Percentiles rank a stretch among this genome's conserved stretches.
These are phyloP conservation scores for Brenthis daphne DNA, from an alignment of 2,888 invertebrate species.

Conservation along the genomic window DNA sequence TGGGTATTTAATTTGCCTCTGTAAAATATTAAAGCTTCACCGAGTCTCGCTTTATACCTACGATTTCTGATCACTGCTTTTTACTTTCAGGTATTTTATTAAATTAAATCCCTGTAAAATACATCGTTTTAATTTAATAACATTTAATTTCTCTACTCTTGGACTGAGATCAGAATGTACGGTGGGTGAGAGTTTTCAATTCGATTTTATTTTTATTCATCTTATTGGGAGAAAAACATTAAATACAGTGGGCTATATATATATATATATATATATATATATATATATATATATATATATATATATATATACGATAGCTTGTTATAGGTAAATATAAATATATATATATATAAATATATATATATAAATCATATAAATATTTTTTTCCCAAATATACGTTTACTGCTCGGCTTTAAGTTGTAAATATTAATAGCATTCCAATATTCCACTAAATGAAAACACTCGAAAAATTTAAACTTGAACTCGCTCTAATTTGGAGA, in stretches of 20 bases:
- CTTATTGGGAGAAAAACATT: neutral
- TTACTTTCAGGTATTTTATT: neutral
- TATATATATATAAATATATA: too few species aligned
- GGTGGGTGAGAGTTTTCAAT: too few species aligned
- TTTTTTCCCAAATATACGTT: too few species aligned
- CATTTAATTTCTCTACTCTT: too few species aligned
- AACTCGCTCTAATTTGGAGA: slow-evolving; percentile 41
- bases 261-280: too few species aligned
- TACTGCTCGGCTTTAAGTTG: neutral
- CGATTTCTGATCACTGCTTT: neutral
- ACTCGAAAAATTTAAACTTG: slow-evolving; percentile 37
- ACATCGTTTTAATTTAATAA: too few species aligned
- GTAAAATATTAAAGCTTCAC: slow-evolving; percentile 11
- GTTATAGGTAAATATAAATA: too few species aligned
- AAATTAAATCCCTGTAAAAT: neutral
- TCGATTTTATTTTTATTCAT: neutral
- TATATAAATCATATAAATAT: too few species aligned
- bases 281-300: too few species aligned
- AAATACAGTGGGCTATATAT: too few species aligned
- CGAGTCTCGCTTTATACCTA: neutral
- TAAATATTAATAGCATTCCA: neutral
- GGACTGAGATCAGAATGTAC: too few species aligned
- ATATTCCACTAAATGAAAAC: slow-evolving; percentile 20
- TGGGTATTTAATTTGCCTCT: slow-evolving; percentile 20
- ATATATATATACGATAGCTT: too few species aligned